Evolutionary conservation across 2,888 invertebrate species (phyloP), one percentile per base, ranked within the genome.

Genomic region (Brenthis hecate): DNA sequence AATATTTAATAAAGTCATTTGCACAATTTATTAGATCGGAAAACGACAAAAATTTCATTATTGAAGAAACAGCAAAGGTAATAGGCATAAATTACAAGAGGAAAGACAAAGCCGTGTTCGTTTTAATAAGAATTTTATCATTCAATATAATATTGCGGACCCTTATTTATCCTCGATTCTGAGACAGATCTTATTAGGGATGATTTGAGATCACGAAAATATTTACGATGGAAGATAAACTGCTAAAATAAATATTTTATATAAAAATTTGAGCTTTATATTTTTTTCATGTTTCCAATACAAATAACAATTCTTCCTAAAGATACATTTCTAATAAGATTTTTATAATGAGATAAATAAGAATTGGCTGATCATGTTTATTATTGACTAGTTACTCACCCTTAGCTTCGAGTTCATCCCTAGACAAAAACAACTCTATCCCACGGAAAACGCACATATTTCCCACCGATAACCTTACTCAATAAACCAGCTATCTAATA

Each of bases 101-200:
- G 55, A 6, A 11, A 23, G 58, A 58, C 36, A 64, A 51, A 48
- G 5, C 56, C 64, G 51, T 67, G 56, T 66, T 56, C 61, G 47
- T 58, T 70, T 65, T 67, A 68, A 68, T 70, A 58, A 63, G 69
- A 57, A 48, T 70, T 72, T 72, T 65, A 70, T 69, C 67, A 67
- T 68, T 70, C 36, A 57, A 68, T 68, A 68, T 65, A 62, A 53
- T 48, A 64, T 64, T 61, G 51, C 16, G 48, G 54, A 65, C 51
- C 63, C 56, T 62, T 66, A 60, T 58, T 70, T 51, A 57, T 28
- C 47, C 67, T 16, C 48, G 51, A 61, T 51, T 8, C 50, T 54
- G n/a, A 65, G 48, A 53, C 56, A 14, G 36, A 53, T 60, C 51
- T 64, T 70, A 56, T 57, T 68, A 60, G 60, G 54, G 13, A 16